phyloP scores from a whole-genome alignment of 2,797 vertebrate genomes.

The Phoxinus dragarum region DNA sequence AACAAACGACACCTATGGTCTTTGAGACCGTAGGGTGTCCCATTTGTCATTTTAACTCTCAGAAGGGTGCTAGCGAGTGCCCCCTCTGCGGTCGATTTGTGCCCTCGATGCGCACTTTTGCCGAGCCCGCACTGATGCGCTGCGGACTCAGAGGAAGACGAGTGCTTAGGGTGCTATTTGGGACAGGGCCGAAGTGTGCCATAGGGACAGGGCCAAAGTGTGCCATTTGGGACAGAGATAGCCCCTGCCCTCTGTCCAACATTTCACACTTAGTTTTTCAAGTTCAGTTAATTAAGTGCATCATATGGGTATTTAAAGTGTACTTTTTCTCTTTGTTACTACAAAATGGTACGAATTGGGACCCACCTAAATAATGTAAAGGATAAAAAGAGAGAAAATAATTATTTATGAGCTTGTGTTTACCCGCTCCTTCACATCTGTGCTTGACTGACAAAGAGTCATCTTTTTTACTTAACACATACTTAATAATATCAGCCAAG shows the following conservation, averaged over 20 bases:
- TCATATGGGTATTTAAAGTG: background rate
- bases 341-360: background rate
- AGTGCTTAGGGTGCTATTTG: too few relatives aligned
- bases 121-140: too few relatives aligned
- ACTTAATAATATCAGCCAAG: constrained; percentile 23
- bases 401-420: constrained; percentile 10
- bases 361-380: background rate
- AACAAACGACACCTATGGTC: background rate
- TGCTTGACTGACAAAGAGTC: background rate
- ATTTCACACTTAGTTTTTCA: background rate
- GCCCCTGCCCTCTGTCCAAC: background rate
- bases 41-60: too few relatives aligned
- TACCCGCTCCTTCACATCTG: constrained; percentile 10
- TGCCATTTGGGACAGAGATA: too few relatives aligned
- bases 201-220: too few relatives aligned
- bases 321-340: background rate
- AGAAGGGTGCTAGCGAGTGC: too few relatives aligned
- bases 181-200: too few relatives aligned
- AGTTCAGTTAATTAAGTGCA: background rate
- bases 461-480: constrained; percentile 1
- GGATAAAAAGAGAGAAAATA: background rate
- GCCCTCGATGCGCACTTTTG: too few relatives aligned
- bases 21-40: too few relatives aligned
- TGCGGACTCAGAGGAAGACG: too few relatives aligned
- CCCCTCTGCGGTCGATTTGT: too few relatives aligned